A percentile compares a stretch with the other conserved stretches of the same genome.
These are phyloP conservation scores for Vandiemenella viatica DNA, from an alignment of 2,888 invertebrate genomes.

Conservation along the genomic window DNA sequence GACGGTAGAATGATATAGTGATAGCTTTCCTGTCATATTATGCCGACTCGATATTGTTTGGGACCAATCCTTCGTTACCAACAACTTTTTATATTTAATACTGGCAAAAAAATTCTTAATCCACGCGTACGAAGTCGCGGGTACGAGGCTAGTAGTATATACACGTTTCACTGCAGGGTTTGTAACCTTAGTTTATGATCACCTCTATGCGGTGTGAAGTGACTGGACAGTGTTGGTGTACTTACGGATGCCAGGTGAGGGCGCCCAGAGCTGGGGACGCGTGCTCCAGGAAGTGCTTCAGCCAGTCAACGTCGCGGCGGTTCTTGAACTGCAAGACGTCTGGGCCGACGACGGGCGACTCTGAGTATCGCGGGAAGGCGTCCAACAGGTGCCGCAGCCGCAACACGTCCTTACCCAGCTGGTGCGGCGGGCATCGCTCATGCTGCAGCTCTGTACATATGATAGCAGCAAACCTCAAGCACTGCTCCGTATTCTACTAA, in stretches of 20 bases:
- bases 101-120: too few species aligned
- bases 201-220: neutral
- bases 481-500: too few species aligned
- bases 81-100: too few species aligned
- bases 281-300: slow-evolving; percentile 26
- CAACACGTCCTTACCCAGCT: slow-evolving; percentile 27
- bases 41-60: too few species aligned
- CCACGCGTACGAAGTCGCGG: too few species aligned
- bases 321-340: slow-evolving; percentile 27
- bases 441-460: slow-evolving; percentile 8
- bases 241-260: slow-evolving; percentile 60
- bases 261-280: slow-evolving; percentile 46
- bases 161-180: too few species aligned
- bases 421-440: neutral
- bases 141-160: too few species aligned
- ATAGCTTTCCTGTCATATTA: too few species aligned
- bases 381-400: slow-evolving; percentile 45
- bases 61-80: too few species aligned
- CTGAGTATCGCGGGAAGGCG: slow-evolving; percentile 36
- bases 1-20: too few species aligned
- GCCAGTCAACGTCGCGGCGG: slow-evolving; percentile 25
- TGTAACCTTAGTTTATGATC: too few species aligned
- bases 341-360: slow-evolving; percentile 28
- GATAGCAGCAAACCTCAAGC: too few species aligned
- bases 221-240: slow-evolving; percentile 15